Percentiles rank a stretch among this genome's conserved stretches.
Evolutionary conservation across 1,140 invertebrate species (phyloP).

Genomic region (Thaumatotibia leucotreta): DNA sequence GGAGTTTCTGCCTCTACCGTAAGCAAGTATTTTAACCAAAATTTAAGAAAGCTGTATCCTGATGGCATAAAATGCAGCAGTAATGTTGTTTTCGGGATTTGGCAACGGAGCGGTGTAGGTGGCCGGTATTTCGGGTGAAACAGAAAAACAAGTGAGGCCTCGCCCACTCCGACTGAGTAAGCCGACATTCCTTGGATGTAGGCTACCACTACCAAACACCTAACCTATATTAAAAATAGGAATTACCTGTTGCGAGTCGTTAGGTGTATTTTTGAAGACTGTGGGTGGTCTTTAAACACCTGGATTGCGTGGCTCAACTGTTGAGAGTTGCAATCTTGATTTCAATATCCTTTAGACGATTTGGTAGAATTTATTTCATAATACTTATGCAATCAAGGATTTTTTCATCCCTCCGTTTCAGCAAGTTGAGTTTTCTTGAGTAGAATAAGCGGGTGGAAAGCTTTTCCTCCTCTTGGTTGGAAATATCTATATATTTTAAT

Average conservation of each 20-base stretch:
- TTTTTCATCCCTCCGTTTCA: no score
- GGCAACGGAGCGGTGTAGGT: conserved; percentile 54
- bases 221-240: not conserved
- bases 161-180: conserved; percentile 32
- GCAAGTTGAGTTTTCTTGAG: no score
- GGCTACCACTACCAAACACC: not conserved
- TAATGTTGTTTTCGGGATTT: conserved; percentile 35
- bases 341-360: not conserved
- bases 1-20: not conserved
- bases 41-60: not conserved
- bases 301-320: not conserved
- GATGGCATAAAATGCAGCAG: not conserved
- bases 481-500: no score
- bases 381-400: no score
- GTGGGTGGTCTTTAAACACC: not conserved
- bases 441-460: no score
- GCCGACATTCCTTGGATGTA: not conserved
- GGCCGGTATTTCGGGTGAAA: conserved; percentile 52
- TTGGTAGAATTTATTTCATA: no score
- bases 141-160: conserved; percentile 42
- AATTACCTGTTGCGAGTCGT: not conserved
- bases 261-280: not conserved
- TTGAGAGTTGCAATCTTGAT: not conserved
- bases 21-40: not conserved
- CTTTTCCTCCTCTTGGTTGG: no score